These are phyloP conservation scores for Urophycis tenuis DNA, from an alignment of 2,797 vertebrate genomes.

Conservation along the genomic window DNA sequence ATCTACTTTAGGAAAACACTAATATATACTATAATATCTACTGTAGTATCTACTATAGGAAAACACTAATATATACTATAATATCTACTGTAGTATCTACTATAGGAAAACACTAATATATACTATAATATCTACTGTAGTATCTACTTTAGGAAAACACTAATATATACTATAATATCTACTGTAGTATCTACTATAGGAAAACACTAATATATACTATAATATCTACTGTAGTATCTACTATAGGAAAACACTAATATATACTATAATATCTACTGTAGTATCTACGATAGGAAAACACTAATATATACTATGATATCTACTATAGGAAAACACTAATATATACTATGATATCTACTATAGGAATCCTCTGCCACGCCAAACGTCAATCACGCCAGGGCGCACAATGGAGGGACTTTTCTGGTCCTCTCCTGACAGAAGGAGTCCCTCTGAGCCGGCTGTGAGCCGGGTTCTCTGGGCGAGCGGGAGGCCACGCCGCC, in stretches of 20 bases:
- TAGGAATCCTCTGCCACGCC: slow-evolving; percentile 21
- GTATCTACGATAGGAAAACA: too few species aligned
- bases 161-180: background rate
- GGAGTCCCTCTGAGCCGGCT: slow-evolving; percentile 20
- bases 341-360: too few species aligned
- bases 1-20: too few species aligned
- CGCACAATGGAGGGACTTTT: slow-evolving; percentile 46
- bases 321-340: slow-evolving; percentile 14
- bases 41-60: too few species aligned
- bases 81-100: too few species aligned
- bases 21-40: background rate
- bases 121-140: too few species aligned
- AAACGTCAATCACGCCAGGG: slow-evolving; percentile 39
- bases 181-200: too few species aligned
- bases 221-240: too few species aligned
- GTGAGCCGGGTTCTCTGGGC: too few species aligned
- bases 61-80: background rate
- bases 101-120: background rate
- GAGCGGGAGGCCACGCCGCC: background rate
- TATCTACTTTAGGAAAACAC: too few species aligned
- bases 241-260: background rate
- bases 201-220: background rate
- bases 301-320: background rate
- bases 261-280: too few species aligned
- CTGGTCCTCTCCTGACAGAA: slow-evolving; percentile 20